Conservation (phyloP, 2,113 vertebrate species). For the Nycticorax nycticorax region DNA sequence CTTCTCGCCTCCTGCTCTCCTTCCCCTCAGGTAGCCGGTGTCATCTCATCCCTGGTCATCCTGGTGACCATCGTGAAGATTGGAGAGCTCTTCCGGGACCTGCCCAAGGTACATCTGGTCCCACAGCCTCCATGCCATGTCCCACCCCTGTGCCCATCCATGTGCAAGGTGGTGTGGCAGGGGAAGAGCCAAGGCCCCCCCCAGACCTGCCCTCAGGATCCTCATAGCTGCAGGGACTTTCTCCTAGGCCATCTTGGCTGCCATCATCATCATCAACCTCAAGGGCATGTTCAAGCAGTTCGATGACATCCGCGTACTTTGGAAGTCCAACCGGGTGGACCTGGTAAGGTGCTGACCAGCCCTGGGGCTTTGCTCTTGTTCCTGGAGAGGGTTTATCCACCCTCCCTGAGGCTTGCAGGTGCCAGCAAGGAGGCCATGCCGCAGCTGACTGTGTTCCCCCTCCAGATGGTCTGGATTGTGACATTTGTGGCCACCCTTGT, state of each 20-base stretch:
- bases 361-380: neutral
- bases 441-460: accelerated
- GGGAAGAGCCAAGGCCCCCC: neutral
- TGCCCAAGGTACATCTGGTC: conserved; percentile 86
- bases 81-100: conserved; percentile 84
- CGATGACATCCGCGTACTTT: conserved; percentile 79
- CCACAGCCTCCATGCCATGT: accelerated
- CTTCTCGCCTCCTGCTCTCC: accelerated
- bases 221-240: neutral
- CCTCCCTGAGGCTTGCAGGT: neutral
- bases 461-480: conserved; percentile 85
- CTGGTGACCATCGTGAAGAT: conserved; percentile 89
- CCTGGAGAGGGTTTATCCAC: neutral
- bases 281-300: conserved; percentile 95
- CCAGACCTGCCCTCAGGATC: neutral
- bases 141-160: neutral
- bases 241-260: conserved; percentile 86
- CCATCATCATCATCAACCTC: conserved; percentile 87
- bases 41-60: conserved; percentile 86
- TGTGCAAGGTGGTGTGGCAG: neutral
- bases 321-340: conserved; percentile 85
- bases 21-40: conserved; percentile 82
- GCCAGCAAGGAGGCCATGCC: accelerated
- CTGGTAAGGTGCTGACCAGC: conserved; percentile 75
- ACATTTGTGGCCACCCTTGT: conserved; percentile 86